Evolutionary conservation across 2,888 invertebrate genomes (phyloP).

Genomic region (Philhelius pedissequus): DNA sequence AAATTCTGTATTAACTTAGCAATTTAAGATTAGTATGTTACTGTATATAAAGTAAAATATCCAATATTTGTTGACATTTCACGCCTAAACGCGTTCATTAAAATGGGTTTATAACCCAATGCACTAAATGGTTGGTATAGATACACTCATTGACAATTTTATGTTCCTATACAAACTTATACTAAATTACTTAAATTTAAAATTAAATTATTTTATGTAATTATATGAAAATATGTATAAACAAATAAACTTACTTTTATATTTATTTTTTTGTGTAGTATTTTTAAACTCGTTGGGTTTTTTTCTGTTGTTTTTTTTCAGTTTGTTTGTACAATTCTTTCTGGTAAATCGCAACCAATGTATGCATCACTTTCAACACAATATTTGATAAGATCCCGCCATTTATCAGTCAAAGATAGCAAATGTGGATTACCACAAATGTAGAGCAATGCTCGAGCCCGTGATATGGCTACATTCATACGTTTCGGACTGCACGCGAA

Average conservation of each 20-base stretch:
- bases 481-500: slow-evolving; percentile 88
- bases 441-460: slow-evolving; percentile 87
- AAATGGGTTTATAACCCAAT: background rate
- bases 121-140: background rate
- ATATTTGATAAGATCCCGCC: slow-evolving; percentile 84
- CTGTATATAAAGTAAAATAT: no score
- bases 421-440: slow-evolving; percentile 91
- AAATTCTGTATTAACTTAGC: no score
- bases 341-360: slow-evolving; percentile 84
- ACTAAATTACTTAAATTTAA: background rate
- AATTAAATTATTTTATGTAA: background rate
- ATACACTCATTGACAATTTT: background rate
- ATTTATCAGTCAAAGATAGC: slow-evolving; percentile 83
- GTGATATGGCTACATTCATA: slow-evolving; percentile 93
- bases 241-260: slow-evolving; percentile 5
- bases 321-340: slow-evolving; percentile 31
- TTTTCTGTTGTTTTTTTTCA: background rate
- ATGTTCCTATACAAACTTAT: background rate
- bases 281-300: background rate
- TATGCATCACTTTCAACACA: slow-evolving; percentile 84
- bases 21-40: no score
- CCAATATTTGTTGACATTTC: no score
- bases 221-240: background rate
- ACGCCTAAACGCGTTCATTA: no score
- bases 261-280: background rate